Conservation (phyloP, 2,797 vertebrate genomes). For the Enteromius fasciolatus region DNA sequence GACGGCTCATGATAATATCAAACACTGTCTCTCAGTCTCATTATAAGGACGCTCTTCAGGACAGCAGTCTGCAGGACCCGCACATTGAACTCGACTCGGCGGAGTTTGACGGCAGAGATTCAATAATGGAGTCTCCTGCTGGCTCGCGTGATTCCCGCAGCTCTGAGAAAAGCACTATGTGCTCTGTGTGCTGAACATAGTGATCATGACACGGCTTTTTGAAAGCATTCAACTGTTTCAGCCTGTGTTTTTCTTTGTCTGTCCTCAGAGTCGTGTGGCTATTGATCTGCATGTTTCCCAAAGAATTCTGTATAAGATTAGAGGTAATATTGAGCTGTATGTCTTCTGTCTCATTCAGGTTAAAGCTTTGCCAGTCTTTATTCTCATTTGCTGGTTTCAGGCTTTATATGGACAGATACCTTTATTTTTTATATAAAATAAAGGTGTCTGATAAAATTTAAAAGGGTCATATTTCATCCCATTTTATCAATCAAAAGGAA, state of each 20-base stretch:
- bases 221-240: background rate
- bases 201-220: fast-evolving
- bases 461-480: background rate
- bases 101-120: constrained; percentile 67
- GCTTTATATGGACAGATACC: background rate
- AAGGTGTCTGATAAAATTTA: background rate
- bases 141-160: constrained; percentile 66
- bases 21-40: constrained; percentile 64
- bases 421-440: background rate
- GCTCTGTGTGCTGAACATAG: constrained; percentile 67
- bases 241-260: background rate
- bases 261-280: background rate
- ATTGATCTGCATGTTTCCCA: background rate
- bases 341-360: background rate
- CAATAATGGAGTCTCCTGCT: constrained; percentile 66
- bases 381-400: background rate
- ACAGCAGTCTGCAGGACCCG: constrained; percentile 65
- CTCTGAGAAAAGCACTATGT: constrained; percentile 74
- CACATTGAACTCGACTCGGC: constrained; percentile 67
- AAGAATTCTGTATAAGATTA: background rate
- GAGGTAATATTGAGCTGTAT: background rate
- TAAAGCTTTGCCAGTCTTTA: background rate
- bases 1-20: background rate
- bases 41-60: constrained; percentile 70
- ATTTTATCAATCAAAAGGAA: background rate